Percentiles rank a stretch among this genome's conserved stretches.
Evolutionary conservation across 2,113 vertebrate species (phyloP).

Genomic region (Carollia perspicillata): DNA sequence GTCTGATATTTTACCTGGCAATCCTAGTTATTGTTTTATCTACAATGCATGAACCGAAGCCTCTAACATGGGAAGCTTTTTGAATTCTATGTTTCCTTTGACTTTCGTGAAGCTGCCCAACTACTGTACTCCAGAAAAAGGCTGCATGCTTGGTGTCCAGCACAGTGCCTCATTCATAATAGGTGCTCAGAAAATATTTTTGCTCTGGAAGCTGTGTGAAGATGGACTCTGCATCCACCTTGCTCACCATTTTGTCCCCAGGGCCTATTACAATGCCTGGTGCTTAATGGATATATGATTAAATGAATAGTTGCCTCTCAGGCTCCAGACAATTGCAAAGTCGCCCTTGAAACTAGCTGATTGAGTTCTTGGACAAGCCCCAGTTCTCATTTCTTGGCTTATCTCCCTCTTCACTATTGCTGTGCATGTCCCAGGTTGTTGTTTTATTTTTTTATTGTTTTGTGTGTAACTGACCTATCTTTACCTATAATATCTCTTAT

Average conservation of each 20-base stretch:
- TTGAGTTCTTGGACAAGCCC: background rate
- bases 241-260: background rate
- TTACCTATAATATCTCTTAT: background rate
- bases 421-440: background rate
- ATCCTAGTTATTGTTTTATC: background rate
- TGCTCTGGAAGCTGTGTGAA: background rate
- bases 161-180: background rate
- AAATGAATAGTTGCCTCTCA: background rate
- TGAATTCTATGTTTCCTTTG: conserved; percentile 28
- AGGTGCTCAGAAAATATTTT: background rate
- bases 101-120: background rate
- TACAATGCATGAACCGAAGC: background rate
- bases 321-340: background rate
- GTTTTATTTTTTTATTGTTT: background rate
- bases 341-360: background rate
- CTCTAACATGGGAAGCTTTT: background rate
- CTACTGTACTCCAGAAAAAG: background rate
- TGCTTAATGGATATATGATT: conserved; percentile 33
- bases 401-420: background rate
- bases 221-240: background rate
- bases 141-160: background rate
- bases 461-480: background rate
- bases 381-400: conserved; percentile 32
- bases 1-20: conserved; percentile 31
- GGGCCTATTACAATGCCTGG: background rate